These are phyloP conservation scores for Hirudinaria manillensis DNA, from an alignment of 2,888 invertebrate genomes.

Conservation along the genomic window DNA sequence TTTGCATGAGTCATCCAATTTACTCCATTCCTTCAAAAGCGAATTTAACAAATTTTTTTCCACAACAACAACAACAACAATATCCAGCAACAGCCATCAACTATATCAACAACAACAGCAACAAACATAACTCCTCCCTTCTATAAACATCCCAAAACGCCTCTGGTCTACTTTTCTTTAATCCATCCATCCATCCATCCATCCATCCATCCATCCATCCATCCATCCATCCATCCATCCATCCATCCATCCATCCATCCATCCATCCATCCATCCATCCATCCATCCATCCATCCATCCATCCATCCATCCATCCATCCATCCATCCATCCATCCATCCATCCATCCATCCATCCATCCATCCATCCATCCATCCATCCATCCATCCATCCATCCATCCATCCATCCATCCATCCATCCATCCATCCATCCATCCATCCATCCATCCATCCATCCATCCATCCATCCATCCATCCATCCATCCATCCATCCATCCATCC, in stretches of 20 bases:
- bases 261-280: neutral
- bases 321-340: neutral
- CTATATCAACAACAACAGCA: neutral
- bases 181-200: neutral
- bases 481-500: neutral
- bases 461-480: neutral
- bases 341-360: neutral
- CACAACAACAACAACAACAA: no score
- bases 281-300: neutral
- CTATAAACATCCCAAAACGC: constrained; percentile 1
- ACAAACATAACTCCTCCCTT: neutral
- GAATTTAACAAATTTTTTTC: no score
- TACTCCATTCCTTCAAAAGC: neutral
- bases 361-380: neutral
- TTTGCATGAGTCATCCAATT: neutral
- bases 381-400: neutral
- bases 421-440: neutral
- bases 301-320: neutral
- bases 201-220: neutral
- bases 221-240: neutral
- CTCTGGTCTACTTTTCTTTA: neutral
- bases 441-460: neutral
- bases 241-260: neutral
- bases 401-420: neutral
- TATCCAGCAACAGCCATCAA: neutral